phyloP scores from a whole-genome alignment of 2,888 invertebrate species.

The Hedychridium roseum region DNA sequence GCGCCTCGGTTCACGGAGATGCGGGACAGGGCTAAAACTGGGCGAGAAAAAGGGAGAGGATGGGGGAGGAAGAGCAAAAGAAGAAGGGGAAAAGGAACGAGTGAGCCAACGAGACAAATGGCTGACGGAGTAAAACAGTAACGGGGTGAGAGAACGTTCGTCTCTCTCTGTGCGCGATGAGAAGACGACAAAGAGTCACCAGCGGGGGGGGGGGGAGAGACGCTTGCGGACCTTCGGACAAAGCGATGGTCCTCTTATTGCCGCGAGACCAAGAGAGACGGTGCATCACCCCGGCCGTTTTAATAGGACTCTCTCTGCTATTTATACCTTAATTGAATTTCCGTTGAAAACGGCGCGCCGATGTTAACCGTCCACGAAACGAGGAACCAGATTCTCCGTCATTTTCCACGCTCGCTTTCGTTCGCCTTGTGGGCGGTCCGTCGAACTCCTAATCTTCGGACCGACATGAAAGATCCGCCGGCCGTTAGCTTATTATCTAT shows the following conservation, averaged over 20 bases:
- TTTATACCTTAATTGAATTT: conserved; percentile 50
- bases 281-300: conserved; percentile 29
- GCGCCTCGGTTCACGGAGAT: conserved; percentile 1
- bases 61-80: too few species aligned
- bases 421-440: too few species aligned
- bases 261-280: conserved; percentile 8
- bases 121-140: too few species aligned
- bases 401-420: too few species aligned
- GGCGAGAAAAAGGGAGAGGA: conserved; percentile 9
- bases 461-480: too few species aligned
- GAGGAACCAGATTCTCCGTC: too few species aligned
- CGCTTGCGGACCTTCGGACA: conserved; percentile 33
- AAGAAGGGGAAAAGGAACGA: too few species aligned
- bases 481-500: too few species aligned
- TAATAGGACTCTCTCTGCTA: conserved; percentile 33
- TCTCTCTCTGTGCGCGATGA: conserved; percentile 6
- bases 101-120: too few species aligned
- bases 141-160: too few species aligned
- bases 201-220: conserved; percentile 18
- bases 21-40: conserved; percentile 3
- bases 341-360: conserved; percentile 35
- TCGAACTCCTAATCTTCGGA: too few species aligned
- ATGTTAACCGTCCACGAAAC: conserved; percentile 23
- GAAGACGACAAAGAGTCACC: conserved; percentile 5
- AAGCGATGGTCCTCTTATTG: conserved; percentile 39